Evolutionary conservation across 2,888 invertebrate species (phyloP), one percentile per base, ranked within the genome.

Genomic region (Drosophila picticornis): DNA sequence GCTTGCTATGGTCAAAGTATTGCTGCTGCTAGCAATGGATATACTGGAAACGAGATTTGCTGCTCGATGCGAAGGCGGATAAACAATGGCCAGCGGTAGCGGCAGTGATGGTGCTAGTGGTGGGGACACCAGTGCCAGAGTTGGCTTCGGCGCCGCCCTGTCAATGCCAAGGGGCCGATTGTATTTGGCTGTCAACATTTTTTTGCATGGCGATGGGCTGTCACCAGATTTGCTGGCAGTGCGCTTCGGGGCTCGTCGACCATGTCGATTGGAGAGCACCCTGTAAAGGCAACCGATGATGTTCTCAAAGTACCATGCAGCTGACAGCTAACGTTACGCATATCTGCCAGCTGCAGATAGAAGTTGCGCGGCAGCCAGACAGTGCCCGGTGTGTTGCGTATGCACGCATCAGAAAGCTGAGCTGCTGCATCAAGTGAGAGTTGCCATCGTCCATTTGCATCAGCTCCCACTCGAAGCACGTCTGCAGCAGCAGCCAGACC

Each of bases 291-390:
- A 76, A 0, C 70, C 76, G 13, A 92, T 91, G 6, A 81, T 74
- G 0, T 72, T 68, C 72, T 92, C 93, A 19, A 93, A 92, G 50
- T 85, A 91, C 92, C 93, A 93, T 88, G 86, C n/a, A 92, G 72
- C 58, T 87, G 84, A 65, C 90, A 92, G 32, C 84, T 86, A 22
- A 74, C 75, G 11, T 75, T 62, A 0, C 92, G 91, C 84, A 91
- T 88, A 22, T 83, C 72, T 19, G 71, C 51, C 5, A 92, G 70
- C 29, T 92, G 91, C 70, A 73, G 65, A 46, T 92, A 91, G 43
- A 92, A 91, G 22, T 55, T 34, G 10, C 92, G 92, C 74, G 93
- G 50, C 4, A 92, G 74, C 93, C 93, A 92, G 1, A 92, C 90
- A 0, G 91, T 84, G 22, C 36, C 46, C 1, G 19, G n/a, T 78